Evolutionary conservation across 2,888 invertebrate species (phyloP), one percentile per base, ranked within the genome.

Genomic region (Metalampra italica): DNA sequence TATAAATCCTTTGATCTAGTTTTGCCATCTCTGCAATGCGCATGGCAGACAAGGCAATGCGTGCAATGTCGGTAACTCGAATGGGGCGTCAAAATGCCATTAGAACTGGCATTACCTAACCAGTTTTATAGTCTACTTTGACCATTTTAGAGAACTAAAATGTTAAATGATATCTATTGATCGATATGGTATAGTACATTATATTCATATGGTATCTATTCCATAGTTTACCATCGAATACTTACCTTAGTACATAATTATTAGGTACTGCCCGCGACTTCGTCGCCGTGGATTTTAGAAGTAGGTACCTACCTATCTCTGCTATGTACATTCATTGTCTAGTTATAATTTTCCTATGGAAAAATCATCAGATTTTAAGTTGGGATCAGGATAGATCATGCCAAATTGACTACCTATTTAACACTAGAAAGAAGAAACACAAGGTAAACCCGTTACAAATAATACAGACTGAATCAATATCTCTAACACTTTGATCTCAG

Each of bases 1-100:
- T 44, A 47, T 47, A 45, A 44, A 51, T 51, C 51, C 32, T 37
- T 40, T 44, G 57, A 55, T 53, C 62, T 55, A 45, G 54, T 56
- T 61, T 49, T 42, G 39, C 40, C 54, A 51, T 56, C 56, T 53
- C 51, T 53, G 41, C 47, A 51, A 52, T 43, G 36, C 37, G 38
- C 44, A 40, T 45, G 12, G 37, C 37, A 38, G 30, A 30, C 7
- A 3, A 9, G 12, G 29, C 30, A 29, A 32, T 36, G 39, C 43
- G 32, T 53, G 56, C 56, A 36, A 56, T 58, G 57, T 56, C 51
- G 53, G 36, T 40, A 53, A 46, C 41, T 41, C 22, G 22, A 40
- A 14, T 39, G n/a, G 32, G 45, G 44, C 37, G 51, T 53, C 53
- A 54, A 59, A 55, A 46, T 50, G 36, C 52, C 50, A 50, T 56